Base-by-base conservation (phyloP, 2,113 vertebrate species). In the Vimba vimba region DNA sequence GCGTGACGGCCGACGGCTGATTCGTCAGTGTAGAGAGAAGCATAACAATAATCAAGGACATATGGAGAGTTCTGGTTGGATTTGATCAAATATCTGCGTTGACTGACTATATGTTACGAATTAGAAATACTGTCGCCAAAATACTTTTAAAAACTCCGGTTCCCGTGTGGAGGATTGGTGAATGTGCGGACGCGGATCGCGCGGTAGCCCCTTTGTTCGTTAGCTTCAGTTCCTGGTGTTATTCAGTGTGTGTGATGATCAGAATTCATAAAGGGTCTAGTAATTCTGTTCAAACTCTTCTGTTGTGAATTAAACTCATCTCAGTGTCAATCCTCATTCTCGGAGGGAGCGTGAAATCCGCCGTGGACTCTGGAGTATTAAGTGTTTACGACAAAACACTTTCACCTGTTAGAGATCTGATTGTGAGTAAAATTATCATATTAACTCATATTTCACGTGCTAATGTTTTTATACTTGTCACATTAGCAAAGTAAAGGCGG, bases 161-260 rank as follows among this genome's bases (percentile, higher is more conserved):
- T 27, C 4, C 15, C 3, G 7, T 30, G 8, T 17, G 57, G 4
- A 7, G 25, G 21, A 6, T 73, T 19, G 66, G 50, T 8, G 81
- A 83, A 83, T 52, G 66, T 83, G 81, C 50, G 1, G 50, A n/a
- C 30, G 0, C 27, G 6, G 21, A 39, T 59, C 64, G 27, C 27
- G 47, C 21, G 21, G 0, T 43, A 17, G 50, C 30, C 50, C 47
- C 81, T 71, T 83, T 83, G 81, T 83, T 83, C 81, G 64, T 10
- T 33, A 25, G 47, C 50, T 71, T 82, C 50, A 73, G 81, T 83
- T 83, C 81, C 81, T 83, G 66, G 68, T 83, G 66, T 71, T 83
- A n/a, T 73, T 57, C 55, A 36, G 9, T n/a, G 19, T 36, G 62
- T 82, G 80, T 69, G 62, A 73, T 73, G 62, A 52, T 36, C 68